Conservation (phyloP, 1,140 invertebrate genomes). For the Apis cerana region DNA sequence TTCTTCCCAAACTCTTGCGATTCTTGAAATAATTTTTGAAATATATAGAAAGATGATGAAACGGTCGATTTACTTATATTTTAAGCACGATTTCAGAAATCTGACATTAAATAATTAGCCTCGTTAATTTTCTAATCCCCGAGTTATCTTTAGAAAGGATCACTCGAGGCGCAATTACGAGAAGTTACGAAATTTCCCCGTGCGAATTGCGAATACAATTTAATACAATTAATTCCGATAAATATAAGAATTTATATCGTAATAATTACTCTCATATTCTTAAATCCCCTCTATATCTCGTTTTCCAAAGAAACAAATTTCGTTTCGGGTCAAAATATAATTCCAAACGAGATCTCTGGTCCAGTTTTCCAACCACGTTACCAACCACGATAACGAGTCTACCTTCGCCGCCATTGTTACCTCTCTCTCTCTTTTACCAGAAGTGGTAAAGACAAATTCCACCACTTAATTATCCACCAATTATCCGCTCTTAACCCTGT, state of each 20-base stretch:
- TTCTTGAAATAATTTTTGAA: neutral
- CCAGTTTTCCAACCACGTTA: slow-evolving; percentile 13
- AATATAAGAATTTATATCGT: no score
- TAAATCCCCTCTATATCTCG: no score
- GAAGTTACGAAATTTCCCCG: neutral
- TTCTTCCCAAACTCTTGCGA: neutral
- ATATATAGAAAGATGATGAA: neutral
- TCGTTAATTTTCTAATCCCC: neutral
- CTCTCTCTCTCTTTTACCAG: slow-evolving; percentile 14
- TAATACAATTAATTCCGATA: no score
- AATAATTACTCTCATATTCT: no score
- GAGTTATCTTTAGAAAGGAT: no score
- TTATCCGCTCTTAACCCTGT: neutral
- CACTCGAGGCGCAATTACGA: neutral
- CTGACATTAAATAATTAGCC: slow-evolving; percentile 4
- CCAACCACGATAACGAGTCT: slow-evolving; percentile 21
- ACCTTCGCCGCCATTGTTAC: slow-evolving; percentile 16
- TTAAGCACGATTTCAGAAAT: no score
- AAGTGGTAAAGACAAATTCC: neutral
- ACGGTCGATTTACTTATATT: neutral
- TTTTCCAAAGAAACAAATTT: neutral
- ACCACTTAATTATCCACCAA: neutral
- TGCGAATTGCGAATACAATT: no score
- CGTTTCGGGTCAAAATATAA: neutral
- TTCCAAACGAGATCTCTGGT: neutral